A percentile compares a stretch with the other conserved stretches of the same genome.
Conservation (phyloP, 2,113 vertebrate genomes). For the Megalops atlanticus region DNA sequence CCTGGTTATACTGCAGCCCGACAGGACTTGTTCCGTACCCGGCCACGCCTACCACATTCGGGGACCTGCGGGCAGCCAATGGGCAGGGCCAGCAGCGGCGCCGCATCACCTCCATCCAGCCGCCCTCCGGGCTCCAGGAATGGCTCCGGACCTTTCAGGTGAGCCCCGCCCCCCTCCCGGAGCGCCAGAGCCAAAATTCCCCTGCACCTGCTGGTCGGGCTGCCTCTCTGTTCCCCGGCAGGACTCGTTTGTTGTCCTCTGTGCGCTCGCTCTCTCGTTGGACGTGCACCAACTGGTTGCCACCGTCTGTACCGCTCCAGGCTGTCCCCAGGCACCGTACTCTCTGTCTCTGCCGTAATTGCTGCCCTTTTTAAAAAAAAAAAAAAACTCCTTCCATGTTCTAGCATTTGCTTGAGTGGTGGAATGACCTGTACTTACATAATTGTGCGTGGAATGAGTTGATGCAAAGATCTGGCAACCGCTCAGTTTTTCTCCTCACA, state of each 20-base stretch:
- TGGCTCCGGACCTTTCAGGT: slow-evolving; percentile 99
- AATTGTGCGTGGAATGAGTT: background rate
- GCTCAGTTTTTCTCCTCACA: background rate
- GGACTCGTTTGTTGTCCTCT: background rate
- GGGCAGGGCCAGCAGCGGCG: slow-evolving; percentile 95
- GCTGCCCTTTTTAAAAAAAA: slow-evolving; percentile 59
- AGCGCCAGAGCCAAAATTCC: background rate
- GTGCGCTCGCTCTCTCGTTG: background rate
- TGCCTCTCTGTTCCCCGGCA: background rate
- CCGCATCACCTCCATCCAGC: slow-evolving; percentile 93
- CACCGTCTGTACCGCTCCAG: background rate
- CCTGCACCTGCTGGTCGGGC: no score
- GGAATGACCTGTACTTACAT: slow-evolving; percentile 56
- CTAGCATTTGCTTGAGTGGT: slow-evolving; percentile 56
- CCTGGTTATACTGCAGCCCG: slow-evolving; percentile 71
- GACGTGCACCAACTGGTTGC: background rate
- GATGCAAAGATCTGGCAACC: background rate
- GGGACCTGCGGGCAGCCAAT: slow-evolving; percentile 93
- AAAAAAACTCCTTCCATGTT: slow-evolving; percentile 49
- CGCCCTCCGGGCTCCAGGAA: slow-evolving; percentile 93
- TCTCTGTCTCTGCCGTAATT: slow-evolving; percentile 59
- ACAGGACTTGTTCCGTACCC: slow-evolving; percentile 93
- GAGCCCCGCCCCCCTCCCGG: slow-evolving; percentile 33
- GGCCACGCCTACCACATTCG: slow-evolving; percentile 95
- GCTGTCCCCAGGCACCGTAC: slow-evolving; percentile 53